Conservation (phyloP, 1,140 invertebrate genomes). For the Scaptomyza pallida region DNA sequence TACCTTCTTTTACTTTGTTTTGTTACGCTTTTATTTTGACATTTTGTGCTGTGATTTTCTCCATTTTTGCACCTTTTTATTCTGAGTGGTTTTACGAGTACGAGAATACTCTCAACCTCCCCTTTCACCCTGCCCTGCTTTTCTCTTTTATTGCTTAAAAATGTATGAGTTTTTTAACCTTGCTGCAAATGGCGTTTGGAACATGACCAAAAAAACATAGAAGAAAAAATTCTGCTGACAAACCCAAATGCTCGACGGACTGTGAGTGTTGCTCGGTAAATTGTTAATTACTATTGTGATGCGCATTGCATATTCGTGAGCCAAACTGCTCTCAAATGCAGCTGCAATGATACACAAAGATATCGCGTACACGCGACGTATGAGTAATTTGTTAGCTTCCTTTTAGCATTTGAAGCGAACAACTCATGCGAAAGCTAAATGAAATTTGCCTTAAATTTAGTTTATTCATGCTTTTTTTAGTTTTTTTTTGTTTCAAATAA, state of each 20-base stretch:
- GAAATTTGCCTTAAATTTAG: too few relatives aligned
- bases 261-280: slow-evolving; percentile 21
- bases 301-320: slow-evolving; percentile 15
- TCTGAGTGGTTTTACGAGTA: slow-evolving; percentile 45
- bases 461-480: neutral
- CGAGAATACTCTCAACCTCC: slow-evolving; percentile 8
- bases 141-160: slow-evolving; percentile 28
- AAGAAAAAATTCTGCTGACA: slow-evolving; percentile 18
- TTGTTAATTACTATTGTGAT: slow-evolving; percentile 47
- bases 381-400: slow-evolving; percentile 5
- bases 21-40: slow-evolving; percentile 38
- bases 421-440: too few relatives aligned
- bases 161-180: slow-evolving; percentile 54
- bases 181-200: slow-evolving; percentile 29
- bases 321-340: slow-evolving; percentile 10
- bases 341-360: slow-evolving; percentile 18
- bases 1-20: slow-evolving; percentile 26
- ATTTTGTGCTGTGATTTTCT: slow-evolving; percentile 49
- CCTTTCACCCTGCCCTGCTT: neutral
- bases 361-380: neutral
- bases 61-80: slow-evolving; percentile 48
- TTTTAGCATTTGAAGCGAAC: neutral
- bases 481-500: neutral
- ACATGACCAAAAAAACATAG: slow-evolving; percentile 7
- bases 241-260: slow-evolving; percentile 20